These are phyloP conservation scores for Blera fallax DNA, from an alignment of 2,888 invertebrate genomes.

Conservation along the genomic window DNA sequence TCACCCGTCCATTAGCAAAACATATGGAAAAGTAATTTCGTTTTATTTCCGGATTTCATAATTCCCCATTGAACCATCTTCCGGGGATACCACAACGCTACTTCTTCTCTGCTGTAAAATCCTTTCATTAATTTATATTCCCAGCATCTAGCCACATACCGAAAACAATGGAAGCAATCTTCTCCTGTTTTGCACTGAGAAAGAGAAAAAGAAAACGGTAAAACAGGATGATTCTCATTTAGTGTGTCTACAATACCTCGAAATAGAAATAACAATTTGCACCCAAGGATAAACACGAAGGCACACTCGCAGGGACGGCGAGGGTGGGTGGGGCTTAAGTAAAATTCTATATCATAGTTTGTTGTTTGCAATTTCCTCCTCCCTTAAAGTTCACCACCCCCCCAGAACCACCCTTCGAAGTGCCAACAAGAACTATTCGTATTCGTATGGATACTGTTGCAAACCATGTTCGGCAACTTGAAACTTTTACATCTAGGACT, in stretches of 20 bases:
- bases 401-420: not conserved
- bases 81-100: slow-evolving; percentile 18
- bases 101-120: slow-evolving; percentile 32
- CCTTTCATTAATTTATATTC: slow-evolving; percentile 71
- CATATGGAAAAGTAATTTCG: slow-evolving; percentile 71
- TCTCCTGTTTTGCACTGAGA: slow-evolving; percentile 23
- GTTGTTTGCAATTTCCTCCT: slow-evolving; percentile 65
- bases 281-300: slow-evolving; percentile 49
- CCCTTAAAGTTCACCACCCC: slow-evolving; percentile 5
- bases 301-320: not conserved
- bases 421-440: not conserved
- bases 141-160: slow-evolving; percentile 56
- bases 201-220: not conserved
- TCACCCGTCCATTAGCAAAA: slow-evolving; percentile 30
- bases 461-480: slow-evolving; percentile 18
- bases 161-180: slow-evolving; percentile 59
- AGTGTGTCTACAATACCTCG: slow-evolving; percentile 44
- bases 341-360: slow-evolving; percentile 34
- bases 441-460: too few relatives aligned
- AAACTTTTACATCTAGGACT: slow-evolving; percentile 21
- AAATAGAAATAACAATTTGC: slow-evolving; percentile 67
- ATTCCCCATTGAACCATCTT: slow-evolving; percentile 61
- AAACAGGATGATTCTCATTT: slow-evolving; percentile 63
- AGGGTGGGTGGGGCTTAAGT: not conserved
- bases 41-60: slow-evolving; percentile 69